Conservation (phyloP, 2,888 invertebrate genomes). For the Acanthococcus lagerstroemiae region DNA sequence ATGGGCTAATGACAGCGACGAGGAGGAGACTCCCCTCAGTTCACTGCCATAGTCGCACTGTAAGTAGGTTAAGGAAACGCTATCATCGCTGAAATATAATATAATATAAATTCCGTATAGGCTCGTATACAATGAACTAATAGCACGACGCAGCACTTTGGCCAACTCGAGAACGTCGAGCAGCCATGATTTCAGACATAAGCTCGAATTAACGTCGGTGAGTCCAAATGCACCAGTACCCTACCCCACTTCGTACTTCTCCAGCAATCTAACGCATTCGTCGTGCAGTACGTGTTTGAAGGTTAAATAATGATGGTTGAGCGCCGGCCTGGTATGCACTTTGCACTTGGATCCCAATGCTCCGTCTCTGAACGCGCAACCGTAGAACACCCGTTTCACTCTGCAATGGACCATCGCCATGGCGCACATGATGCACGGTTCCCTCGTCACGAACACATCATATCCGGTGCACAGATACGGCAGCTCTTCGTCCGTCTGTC, state of each 20-base stretch:
- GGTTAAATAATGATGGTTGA: constrained; percentile 89
- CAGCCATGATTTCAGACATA: too few species aligned
- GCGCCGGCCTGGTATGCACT: constrained; percentile 62
- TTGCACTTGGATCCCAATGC: constrained; percentile 61
- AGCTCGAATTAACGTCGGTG: too few species aligned
- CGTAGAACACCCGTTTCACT: constrained; percentile 69
- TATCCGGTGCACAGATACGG: constrained; percentile 82
- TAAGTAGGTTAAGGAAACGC: too few species aligned
- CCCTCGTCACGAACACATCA: constrained; percentile 67
- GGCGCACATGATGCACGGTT: constrained; percentile 90
- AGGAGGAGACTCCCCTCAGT: too few species aligned
- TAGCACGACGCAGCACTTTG: too few species aligned
- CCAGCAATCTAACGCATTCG: constrained; percentile 32
- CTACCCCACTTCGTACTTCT: background rate
- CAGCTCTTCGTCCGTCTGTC: constrained; percentile 36
- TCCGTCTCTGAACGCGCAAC: constrained; percentile 50
- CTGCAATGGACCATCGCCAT: constrained; percentile 94
- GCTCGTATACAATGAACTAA: too few species aligned
- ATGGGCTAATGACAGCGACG: too few species aligned
- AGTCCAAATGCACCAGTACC: too few species aligned
- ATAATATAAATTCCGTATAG: too few species aligned
- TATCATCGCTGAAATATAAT: too few species aligned
- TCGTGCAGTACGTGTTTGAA: constrained; percentile 47
- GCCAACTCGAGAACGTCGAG: too few species aligned
- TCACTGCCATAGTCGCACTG: too few species aligned